Conservation (phyloP, 2,888 invertebrate genomes). For the Eilema depressum region DNA sequence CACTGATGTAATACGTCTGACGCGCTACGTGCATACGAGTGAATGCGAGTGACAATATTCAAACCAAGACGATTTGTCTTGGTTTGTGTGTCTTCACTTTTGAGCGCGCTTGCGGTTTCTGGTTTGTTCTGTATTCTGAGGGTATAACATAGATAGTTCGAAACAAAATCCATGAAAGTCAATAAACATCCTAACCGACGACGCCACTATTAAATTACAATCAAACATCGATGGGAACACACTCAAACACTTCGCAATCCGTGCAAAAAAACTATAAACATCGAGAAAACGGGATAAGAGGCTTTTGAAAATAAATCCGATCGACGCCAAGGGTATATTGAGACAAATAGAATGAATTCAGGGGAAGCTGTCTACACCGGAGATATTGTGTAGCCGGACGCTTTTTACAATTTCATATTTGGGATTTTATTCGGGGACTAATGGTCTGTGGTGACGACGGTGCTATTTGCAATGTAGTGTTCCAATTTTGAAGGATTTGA, state of each 20-base stretch:
- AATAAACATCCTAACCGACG: not conserved
- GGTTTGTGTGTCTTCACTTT: too few relatives aligned
- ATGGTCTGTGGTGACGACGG: slow-evolving; percentile 12
- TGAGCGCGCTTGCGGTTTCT: too few relatives aligned
- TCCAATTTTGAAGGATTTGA: slow-evolving; percentile 22
- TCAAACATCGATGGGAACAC: slow-evolving; percentile 17
- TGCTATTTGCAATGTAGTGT: slow-evolving; percentile 14
- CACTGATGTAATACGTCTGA: too few relatives aligned
- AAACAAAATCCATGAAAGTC: not conserved
- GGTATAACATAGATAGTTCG: not conserved
- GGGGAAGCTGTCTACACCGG: slow-evolving; percentile 50
- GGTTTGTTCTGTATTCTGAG: too few relatives aligned
- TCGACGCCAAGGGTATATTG: slow-evolving; percentile 64
- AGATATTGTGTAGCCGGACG: slow-evolving; percentile 45
- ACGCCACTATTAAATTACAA: slow-evolving; percentile 5
- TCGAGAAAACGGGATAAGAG: slow-evolving; percentile 63
- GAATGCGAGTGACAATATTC: too few relatives aligned
- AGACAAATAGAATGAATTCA: slow-evolving; percentile 68
- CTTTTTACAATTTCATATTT: slow-evolving; percentile 43
- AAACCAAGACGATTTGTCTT: too few relatives aligned
- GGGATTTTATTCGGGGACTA: slow-evolving; percentile 18
- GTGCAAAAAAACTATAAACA: slow-evolving; percentile 52
- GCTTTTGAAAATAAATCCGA: slow-evolving; percentile 65
- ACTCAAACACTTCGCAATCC: slow-evolving; percentile 29
- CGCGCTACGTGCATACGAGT: too few relatives aligned